Evolutionary conservation across 2,888 invertebrate genomes (phyloP), one percentile per base, ranked within the genome.

Genomic region (Andricus quercusramuli): DNA sequence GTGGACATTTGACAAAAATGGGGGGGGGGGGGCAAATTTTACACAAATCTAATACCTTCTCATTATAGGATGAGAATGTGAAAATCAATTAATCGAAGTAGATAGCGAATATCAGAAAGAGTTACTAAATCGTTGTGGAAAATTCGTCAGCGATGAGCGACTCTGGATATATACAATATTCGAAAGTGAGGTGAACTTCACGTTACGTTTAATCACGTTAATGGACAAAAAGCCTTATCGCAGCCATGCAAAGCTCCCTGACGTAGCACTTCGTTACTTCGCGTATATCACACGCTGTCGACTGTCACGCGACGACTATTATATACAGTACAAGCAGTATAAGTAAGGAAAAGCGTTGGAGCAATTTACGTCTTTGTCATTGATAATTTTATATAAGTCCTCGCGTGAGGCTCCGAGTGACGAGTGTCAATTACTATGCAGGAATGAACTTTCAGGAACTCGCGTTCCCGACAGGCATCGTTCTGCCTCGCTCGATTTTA

Each of bases 211-310:
- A 90, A 91, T 91, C 88, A 90, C 88, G 88, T 88, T 91, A 91
- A 91, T 91, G 91, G 91, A 89, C 86, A 90, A 90, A 90, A 89
- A 88, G 85, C 87, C 86, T 89, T 86, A 87, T 86, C 87, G 84
- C 80, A 70, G 83, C 79, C 88, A 89, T 90, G 91, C 89, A 88
- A 91, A 87, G 87, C 85, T 22, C 20, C 77, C 77, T 64, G 64
- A 41, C 25, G 62, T 4, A 68, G 41, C 64, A 77, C 74, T 37
- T 11, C 32, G 32, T 56, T 74, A 59, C 56, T 74, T 22, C n/a
- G 29, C 32, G 29, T 74, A 74, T 74, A 74, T 51, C 51, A 44
- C 65, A 44, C 22, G 56, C 44, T 47, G 51, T 20, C 64, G 56
- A 62, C 41, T 84, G 89, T 89, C 90, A 90, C 90, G 89, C 88